phyloP scores from a whole-genome alignment of 2,113 vertebrate genomes.

The Centrocercus urophasianus region DNA sequence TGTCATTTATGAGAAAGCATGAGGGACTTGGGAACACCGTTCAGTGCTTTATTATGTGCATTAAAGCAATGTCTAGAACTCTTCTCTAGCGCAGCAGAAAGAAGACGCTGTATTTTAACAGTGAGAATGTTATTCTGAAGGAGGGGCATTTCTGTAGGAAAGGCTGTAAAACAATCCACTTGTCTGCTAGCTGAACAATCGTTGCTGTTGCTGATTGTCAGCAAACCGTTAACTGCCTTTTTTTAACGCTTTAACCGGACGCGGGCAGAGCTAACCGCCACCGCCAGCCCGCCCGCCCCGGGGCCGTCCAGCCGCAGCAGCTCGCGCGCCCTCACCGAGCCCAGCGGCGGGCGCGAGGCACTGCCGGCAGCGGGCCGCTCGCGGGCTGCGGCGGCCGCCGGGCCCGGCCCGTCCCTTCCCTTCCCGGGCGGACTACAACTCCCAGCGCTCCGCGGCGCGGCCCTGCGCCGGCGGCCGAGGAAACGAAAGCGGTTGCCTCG shows the following conservation, averaged over 20 bases:
- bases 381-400: no score
- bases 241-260: not conserved
- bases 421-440: conserved; percentile 53
- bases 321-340: no score
- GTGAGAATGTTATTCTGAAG: not conserved
- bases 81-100: not conserved
- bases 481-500: conserved; percentile 41
- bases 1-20: not conserved
- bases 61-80: not conserved
- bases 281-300: no score
- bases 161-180: not conserved
- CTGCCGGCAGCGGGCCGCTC: no score
- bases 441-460: conserved; percentile 47
- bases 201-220: not conserved
- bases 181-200: not conserved
- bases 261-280: no score
- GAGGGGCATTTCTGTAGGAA: not conserved
- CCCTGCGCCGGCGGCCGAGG: conserved; percentile 17
- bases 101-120: not conserved
- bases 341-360: no score
- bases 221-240: not conserved
- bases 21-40: not conserved
- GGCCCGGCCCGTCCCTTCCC: no score
- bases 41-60: not conserved
- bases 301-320: no score